These are phyloP conservation scores for Pimpla rufipes DNA, from an alignment of 2,888 invertebrate species.

Conservation along the genomic window DNA sequence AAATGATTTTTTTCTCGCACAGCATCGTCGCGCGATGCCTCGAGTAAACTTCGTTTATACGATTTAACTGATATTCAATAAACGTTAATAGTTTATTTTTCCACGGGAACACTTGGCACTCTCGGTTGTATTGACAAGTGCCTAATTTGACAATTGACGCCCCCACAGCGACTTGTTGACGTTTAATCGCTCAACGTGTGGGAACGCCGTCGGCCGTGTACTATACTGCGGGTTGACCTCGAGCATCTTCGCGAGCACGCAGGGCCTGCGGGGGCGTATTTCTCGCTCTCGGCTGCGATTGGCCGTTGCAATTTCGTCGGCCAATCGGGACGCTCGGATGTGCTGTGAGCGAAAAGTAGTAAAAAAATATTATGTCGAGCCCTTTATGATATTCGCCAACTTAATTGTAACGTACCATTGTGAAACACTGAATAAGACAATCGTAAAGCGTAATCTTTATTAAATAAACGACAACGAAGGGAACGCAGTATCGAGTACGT, in stretches of 20 bases:
- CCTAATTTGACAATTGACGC: conserved; percentile 51
- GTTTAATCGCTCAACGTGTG: not conserved
- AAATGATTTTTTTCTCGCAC: not conserved
- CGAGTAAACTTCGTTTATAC: not conserved
- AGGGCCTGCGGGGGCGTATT: not conserved
- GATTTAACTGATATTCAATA: not conserved
- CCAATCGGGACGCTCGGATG: not conserved
- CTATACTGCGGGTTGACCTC: too few relatives aligned
- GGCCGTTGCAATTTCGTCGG: not conserved
- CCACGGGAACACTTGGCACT: not conserved
- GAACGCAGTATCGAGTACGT: too few relatives aligned
- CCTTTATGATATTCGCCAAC: not conserved
- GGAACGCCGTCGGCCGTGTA: too few relatives aligned
- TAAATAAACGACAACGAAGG: too few relatives aligned
- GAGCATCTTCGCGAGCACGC: conserved; percentile 11
- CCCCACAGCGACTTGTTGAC: conserved; percentile 27
- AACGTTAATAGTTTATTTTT: not conserved
- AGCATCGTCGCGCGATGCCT: not conserved
- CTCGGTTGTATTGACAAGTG: conserved; percentile 44
- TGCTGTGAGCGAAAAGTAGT: not conserved
- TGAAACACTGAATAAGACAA: too few relatives aligned
- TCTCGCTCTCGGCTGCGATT: conserved; percentile 10
- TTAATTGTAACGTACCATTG: not conserved
- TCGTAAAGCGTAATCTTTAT: too few relatives aligned
- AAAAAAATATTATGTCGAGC: not conserved